Base-by-base conservation (phyloP, 2,797 vertebrate species). In the Dendrocincla tyrannina region DNA sequence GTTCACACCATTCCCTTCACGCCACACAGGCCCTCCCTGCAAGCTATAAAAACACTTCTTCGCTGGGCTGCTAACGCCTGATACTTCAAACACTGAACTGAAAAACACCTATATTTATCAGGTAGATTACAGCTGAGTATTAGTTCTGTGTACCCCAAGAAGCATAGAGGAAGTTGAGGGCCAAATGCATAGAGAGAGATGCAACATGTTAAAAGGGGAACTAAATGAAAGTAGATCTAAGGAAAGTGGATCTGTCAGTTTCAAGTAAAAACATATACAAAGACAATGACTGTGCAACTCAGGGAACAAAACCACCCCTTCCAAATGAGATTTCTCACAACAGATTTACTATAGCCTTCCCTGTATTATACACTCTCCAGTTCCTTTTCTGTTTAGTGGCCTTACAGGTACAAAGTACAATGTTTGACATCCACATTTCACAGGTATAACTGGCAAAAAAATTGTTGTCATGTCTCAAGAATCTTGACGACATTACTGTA, bases 11-110 rank as follows among this genome's bases (percentile, higher is more conserved):
- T n/a, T 62, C 53, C 60, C 13, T n/a, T 41, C 15, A 13, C 9
- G 32, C 0, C 12, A 69, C 41, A 46, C 3, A 32, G 63, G 13
- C 2, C 9, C 13, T 15, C 12, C 17, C 2, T 24, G n/a, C 28
- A 67, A 72, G 30, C 18, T 67, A 32, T 11, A 62, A 70, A 69
- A 81, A 6, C 56, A 44, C 12, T 58, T 87, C 7, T 37, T 60
- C 32, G 13, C 7, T 49, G 13, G 46, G 10, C 55, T 66, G 37
- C 37, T 78, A 72, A 64, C 23, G 28, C 19, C 49, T 37, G 17
- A 63, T 11, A 53, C n/a, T 85, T 75, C 22, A 47, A 24, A 39
- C 17, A 46, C 4, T 11, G 16, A 73, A 60, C 5, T 32, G 27
- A 44, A 86, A 82, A 88, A 39, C 30, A 25, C 4, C 27, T 53